Evolutionary conservation across 2,113 vertebrate genomes (phyloP).

Genomic region (Tetrax tetrax): DNA sequence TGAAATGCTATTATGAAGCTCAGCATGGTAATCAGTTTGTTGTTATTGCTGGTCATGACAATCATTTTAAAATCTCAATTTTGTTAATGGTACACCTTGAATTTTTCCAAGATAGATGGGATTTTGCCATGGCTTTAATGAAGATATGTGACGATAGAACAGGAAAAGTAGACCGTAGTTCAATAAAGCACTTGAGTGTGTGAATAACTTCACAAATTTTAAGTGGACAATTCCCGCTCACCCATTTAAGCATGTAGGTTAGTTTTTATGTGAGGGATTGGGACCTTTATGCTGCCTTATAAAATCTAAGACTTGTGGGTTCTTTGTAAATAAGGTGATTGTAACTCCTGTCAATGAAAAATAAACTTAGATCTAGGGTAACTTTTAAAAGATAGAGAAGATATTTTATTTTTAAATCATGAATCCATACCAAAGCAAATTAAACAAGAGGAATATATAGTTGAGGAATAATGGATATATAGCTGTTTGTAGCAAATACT

Average conservation of each 20-base stretch:
- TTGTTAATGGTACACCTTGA: background rate
- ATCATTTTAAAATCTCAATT: conserved; percentile 34
- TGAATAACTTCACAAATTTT: background rate
- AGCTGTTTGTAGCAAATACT: conserved; percentile 72
- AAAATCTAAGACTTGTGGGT: background rate
- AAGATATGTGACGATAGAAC: background rate
- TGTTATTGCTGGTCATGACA: conserved; percentile 58
- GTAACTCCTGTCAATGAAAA: background rate
- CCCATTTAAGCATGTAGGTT: background rate
- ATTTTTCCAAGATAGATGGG: conserved; percentile 6
- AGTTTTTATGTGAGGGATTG: background rate
- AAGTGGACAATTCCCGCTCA: background rate
- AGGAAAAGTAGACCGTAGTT: background rate
- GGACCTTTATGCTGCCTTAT: background rate
- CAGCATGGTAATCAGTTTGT: conserved; percentile 71
- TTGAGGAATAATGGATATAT: conserved; percentile 62
- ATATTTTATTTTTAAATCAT: conserved; percentile 55
- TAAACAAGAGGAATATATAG: conserved; percentile 59
- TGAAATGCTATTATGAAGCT: conserved; percentile 64
- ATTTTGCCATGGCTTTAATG: background rate
- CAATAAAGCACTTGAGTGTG: background rate
- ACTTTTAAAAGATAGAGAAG: conserved; percentile 47
- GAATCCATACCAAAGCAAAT: conserved; percentile 62
- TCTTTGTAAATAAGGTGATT: background rate
- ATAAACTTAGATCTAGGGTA: background rate